A percentile compares a stretch with the other conserved stretches of the same genome.
Conservation (phyloP, 1,140 invertebrate genomes). For the Oscheius sp. region DNA sequence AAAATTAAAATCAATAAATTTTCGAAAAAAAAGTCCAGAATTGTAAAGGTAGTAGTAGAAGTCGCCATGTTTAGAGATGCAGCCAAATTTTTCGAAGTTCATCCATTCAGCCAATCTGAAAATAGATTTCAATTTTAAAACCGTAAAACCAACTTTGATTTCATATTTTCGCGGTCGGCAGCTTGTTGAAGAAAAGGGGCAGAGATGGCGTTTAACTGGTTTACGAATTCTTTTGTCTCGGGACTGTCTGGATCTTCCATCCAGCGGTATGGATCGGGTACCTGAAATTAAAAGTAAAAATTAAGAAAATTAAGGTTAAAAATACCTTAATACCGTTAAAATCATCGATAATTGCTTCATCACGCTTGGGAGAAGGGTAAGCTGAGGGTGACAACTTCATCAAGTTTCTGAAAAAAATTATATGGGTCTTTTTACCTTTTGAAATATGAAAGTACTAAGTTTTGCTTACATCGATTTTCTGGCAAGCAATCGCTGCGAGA, state of each 20-base stretch:
- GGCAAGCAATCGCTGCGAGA: too few relatives aligned
- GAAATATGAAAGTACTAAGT: too few relatives aligned
- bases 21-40: constrained; percentile 26
- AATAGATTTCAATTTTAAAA: constrained; percentile 87
- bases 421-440: too few relatives aligned
- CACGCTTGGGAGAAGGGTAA: constrained; percentile 76
- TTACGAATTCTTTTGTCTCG: constrained; percentile 87
- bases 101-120: constrained; percentile 80
- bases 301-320: constrained; percentile 1
- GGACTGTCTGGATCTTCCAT: constrained; percentile 87
- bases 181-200: constrained; percentile 79
- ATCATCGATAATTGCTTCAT: constrained; percentile 75
- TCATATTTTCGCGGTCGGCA: constrained; percentile 72
- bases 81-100: too few relatives aligned
- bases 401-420: too few relatives aligned
- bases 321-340: constrained; percentile 78
- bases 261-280: constrained; percentile 90
- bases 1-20: not conserved
- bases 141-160: constrained; percentile 75
- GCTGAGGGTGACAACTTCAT: too few relatives aligned
- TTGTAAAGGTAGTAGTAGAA: constrained; percentile 91
- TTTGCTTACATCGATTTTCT: too few relatives aligned
- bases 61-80: constrained; percentile 76
- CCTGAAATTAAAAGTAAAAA: constrained; percentile 66
- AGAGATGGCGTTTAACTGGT: constrained; percentile 86